Evolutionary conservation across 1,140 invertebrate genomes (phyloP).

Genomic region (Philopotamus ludificatus): DNA sequence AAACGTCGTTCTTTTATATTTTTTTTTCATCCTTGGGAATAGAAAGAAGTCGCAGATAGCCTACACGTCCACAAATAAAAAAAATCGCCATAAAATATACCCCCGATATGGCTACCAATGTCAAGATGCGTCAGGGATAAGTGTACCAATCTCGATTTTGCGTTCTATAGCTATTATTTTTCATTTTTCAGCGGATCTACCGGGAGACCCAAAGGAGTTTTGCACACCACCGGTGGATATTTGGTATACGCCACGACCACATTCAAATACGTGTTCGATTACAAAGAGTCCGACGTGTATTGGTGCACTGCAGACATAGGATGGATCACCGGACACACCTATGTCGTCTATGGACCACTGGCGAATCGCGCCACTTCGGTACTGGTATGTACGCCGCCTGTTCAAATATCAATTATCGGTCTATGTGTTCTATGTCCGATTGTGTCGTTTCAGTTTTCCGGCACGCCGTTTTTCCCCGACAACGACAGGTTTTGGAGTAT

Average conservation of each 20-base stretch:
- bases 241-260: constrained; percentile 87
- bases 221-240: constrained; percentile 93
- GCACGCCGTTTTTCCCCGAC: constrained; percentile 87
- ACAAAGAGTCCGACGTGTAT: constrained; percentile 86
- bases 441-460: constrained; percentile 80
- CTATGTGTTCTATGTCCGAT: not conserved
- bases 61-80: too few relatives aligned
- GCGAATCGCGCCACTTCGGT: constrained; percentile 92
- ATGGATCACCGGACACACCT: constrained; percentile 98
- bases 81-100: not conserved
- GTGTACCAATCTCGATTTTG: too few relatives aligned
- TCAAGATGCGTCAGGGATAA: too few relatives aligned
- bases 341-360: constrained; percentile 92
- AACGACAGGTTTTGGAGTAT: constrained; percentile 91
- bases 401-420: constrained; percentile 20
- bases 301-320: constrained; percentile 99
- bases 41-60: too few relatives aligned
- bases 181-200: constrained; percentile 79
- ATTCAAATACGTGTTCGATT: constrained; percentile 95
- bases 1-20: too few relatives aligned
- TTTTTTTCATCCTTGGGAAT: too few relatives aligned
- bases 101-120: too few relatives aligned
- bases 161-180: constrained; percentile 3
- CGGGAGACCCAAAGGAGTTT: constrained; percentile 95
- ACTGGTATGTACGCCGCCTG: constrained; percentile 62